Evolutionary conservation across 2,113 vertebrate species (phyloP).

Genomic region (Enhydra lutris): DNA sequence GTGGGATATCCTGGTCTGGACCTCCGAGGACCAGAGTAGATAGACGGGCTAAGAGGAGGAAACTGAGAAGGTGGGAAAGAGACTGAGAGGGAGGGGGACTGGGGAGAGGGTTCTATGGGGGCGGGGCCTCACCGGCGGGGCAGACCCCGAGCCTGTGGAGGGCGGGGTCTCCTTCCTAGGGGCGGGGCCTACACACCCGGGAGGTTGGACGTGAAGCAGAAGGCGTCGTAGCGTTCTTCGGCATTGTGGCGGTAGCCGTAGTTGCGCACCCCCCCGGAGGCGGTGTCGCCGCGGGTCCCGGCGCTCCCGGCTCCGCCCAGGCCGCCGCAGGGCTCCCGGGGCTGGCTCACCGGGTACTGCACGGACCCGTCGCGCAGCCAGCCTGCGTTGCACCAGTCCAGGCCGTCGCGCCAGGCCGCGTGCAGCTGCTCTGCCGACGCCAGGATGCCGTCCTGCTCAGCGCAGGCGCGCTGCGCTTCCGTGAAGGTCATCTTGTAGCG

Average conservation of each 20-base stretch:
- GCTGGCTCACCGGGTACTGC: constrained; percentile 93
- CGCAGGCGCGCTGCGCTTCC: constrained; percentile 90
- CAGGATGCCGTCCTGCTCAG: constrained; percentile 92
- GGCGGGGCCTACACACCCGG: constrained; percentile 83
- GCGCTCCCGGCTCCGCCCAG: constrained; percentile 84
- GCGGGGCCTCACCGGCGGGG: neutral
- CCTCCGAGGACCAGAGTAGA: too few species aligned
- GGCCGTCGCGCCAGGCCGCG: constrained; percentile 92
- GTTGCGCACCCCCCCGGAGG: constrained; percentile 89
- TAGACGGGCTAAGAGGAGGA: neutral
- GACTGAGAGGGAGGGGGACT: neutral
- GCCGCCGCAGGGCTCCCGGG: constrained; percentile 90
- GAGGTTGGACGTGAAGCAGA: constrained; percentile 97
- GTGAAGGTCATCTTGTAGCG: constrained; percentile 93
- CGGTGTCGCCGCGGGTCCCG: constrained; percentile 82
- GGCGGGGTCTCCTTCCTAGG: neutral
- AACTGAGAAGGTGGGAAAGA: neutral
- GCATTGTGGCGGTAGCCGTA: constrained; percentile 96
- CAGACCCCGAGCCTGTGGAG: neutral
- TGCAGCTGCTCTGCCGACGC: constrained; percentile 94
- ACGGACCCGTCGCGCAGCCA: constrained; percentile 96
- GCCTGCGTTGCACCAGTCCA: constrained; percentile 97
- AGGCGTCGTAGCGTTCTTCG: constrained; percentile 92
- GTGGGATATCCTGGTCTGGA: neutral
- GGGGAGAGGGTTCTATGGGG: neutral